Evolutionary conservation across 2,113 vertebrate species (phyloP).

Genomic region (Hippocampus abdominalis): DNA sequence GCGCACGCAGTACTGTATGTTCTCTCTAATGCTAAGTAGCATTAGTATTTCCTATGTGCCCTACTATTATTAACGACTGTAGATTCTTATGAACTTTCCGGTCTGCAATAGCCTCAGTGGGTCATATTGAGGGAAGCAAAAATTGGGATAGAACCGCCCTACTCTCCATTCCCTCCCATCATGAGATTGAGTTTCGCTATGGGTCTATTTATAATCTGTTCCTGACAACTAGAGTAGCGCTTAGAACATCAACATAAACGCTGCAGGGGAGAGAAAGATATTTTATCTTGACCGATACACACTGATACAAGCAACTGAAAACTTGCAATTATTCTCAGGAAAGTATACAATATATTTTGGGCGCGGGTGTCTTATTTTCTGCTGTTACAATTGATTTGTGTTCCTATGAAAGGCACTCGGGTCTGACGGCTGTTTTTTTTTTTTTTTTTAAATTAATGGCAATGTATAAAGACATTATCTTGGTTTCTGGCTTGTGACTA

Average conservation of each 20-base stretch:
- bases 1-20: no score
- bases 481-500: neutral
- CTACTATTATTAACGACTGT: no score
- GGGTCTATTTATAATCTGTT: slow-evolving; percentile 55
- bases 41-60: no score
- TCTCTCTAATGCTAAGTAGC: no score
- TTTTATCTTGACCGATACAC: neutral
- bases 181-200: slow-evolving; percentile 32
- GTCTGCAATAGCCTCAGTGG: neutral
- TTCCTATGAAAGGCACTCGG: no score
- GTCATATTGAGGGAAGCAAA: neutral
- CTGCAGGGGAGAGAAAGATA: neutral
- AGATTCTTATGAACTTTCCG: no score
- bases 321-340: neutral
- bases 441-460: no score
- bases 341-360: neutral
- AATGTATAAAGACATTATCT: slow-evolving; percentile 4
- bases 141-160: neutral
- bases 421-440: no score
- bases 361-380: neutral
- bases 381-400: no score
- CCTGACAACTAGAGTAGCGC: slow-evolving; percentile 33
- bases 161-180: neutral
- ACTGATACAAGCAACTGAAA: neutral
- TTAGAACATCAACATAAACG: slow-evolving; percentile 29